Base-by-base conservation (phyloP, 2,113 vertebrate species). In the Physeter macrocephalus region DNA sequence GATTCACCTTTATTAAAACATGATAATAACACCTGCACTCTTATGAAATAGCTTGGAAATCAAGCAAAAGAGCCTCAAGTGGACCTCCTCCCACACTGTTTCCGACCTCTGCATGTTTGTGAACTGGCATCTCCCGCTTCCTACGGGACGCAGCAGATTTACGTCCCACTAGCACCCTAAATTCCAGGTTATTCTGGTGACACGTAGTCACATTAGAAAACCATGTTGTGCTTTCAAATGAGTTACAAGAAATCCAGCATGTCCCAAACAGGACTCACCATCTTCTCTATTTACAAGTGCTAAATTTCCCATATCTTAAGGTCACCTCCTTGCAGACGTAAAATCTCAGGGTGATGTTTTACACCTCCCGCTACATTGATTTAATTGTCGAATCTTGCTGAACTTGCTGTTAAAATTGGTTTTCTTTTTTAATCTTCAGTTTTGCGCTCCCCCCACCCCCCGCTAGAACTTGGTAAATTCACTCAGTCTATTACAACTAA, bases 71-170 rank as follows among this genome's bases (percentile, higher is more conserved):
- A 17, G 3, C 20, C 21, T 36, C 5, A 8, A 20, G 23, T 21
- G 15, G 20, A 52, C 8, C 23, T 4, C 27, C 10, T 11, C 25
- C 36, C 21, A 3, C 3, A 8, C 59, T 67, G 1, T 17, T 14
- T 31, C 9, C 7, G 5, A 66, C 49, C 20, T 18, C 43, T 59
- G 6, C 77, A 20, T 15, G 14, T 66, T 17, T 41, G 59, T 27
- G 15, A 36, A 9, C 6, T 52, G 10, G 3, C 5, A 1, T 13
- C 23, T 90, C 25, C 4, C 9, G 18, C 9, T 69, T 61, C 18
- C 29, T 15, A 0, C 0, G 1, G 61, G 43, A 74, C 36, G 23
- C 0, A 31, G n/a, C 66, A 23, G 8, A 8, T 43, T 27, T 57
- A 49, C 4, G 1, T 20, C 9, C 21, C 29, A 34, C 52, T 41